Conservation (phyloP, 37 sponge, comb jelly and placozoan genomes). For the Spongilla lacustris region DNA sequence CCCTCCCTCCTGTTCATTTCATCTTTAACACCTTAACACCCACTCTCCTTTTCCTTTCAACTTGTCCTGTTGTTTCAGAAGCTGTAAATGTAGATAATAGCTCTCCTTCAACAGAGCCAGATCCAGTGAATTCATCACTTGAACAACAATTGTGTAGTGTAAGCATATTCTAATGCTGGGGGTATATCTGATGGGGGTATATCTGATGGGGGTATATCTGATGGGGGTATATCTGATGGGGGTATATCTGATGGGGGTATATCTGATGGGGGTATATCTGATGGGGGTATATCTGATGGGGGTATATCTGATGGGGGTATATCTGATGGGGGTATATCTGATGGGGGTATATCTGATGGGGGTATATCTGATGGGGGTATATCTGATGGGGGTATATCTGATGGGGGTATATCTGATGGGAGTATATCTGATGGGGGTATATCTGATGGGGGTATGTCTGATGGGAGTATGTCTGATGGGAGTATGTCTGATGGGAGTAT, state of each 20-base stretch:
- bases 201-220: neutral
- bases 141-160: neutral
- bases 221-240: neutral
- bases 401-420: neutral
- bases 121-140: neutral
- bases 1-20: no score
- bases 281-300: neutral
- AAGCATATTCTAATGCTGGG: neutral
- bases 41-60: neutral
- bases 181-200: neutral
- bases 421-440: neutral
- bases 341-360: neutral
- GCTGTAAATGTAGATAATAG: neutral
- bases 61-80: neutral
- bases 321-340: neutral
- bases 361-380: neutral
- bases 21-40: no score
- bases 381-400: neutral
- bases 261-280: neutral
- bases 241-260: neutral
- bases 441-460: neutral
- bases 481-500: neutral
- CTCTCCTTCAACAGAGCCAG: slow-evolving; percentile 7
- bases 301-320: neutral
- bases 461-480: neutral